Percentiles rank a stretch among this genome's conserved stretches.
These are phyloP conservation scores for Philypnodon macrostomus DNA, from an alignment of 2,797 vertebrate species.

Conservation along the genomic window DNA sequence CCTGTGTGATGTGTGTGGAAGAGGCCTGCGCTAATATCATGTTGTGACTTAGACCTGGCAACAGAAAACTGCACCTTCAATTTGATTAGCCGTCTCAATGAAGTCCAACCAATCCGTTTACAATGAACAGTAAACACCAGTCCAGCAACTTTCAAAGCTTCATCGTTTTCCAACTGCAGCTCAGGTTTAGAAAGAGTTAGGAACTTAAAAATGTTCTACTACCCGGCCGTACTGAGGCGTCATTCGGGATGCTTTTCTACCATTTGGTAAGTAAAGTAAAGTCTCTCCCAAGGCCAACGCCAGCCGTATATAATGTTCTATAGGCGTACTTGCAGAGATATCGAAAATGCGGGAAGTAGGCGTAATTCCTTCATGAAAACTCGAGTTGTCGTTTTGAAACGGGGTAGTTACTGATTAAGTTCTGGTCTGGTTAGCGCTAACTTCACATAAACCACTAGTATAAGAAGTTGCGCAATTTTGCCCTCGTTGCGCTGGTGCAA, in stretches of 20 bases:
- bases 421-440: too few species aligned
- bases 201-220: slow-evolving; percentile 74
- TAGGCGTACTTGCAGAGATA: too few species aligned
- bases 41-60: not conserved
- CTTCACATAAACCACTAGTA: not conserved
- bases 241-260: slow-evolving; percentile 75
- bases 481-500: not conserved
- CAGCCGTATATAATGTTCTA: too few species aligned
- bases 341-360: too few species aligned
- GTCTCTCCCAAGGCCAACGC: too few species aligned
- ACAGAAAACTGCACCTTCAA: not conserved
- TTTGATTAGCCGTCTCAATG: not conserved
- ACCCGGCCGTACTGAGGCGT: slow-evolving; percentile 66
- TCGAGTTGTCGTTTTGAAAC: too few species aligned
- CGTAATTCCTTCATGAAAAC: too few species aligned
- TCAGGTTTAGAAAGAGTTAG: not conserved
- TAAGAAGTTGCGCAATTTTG: not conserved
- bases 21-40: too few species aligned
- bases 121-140: not conserved
- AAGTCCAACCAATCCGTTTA: slow-evolving; percentile 29
- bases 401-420: too few species aligned
- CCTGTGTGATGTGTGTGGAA: too few species aligned
- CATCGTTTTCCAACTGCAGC: not conserved
- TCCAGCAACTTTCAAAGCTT: not conserved
- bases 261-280: slow-evolving; percentile 71